Evolutionary conservation across 1,140 invertebrate genomes (phyloP), one percentile per base, ranked within the genome.

Genomic region (Bombus difficillimus): DNA sequence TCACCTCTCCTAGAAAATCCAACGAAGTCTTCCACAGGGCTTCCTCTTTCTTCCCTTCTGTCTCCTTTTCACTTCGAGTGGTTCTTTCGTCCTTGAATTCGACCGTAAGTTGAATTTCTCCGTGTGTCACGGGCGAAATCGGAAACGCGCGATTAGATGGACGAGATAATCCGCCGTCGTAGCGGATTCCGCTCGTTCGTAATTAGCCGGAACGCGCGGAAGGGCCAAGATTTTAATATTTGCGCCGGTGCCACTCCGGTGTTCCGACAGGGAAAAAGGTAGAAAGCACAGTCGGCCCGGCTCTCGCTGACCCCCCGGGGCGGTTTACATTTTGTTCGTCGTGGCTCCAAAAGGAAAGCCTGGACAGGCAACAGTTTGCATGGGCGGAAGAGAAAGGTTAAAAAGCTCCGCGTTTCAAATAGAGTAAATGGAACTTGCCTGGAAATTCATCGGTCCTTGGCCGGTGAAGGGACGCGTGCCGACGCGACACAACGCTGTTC

Each of bases 401-500:
- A 34, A 53, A 75, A 34, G 3, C 28, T 34, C 2, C 3, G 18
- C 10, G 32, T 25, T 32, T 72, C 9, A 34, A 69, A 78, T 18
- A 34, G 8, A n/a, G 28, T 13, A 32, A 41, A 28, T 28, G 41
- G 15, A 59, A 18, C 3, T n/a, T 8, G 73, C 1, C 10, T 34
- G 1, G 34, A 64, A 80, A 85, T 71, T 73, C 28, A 41, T 34
- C 13, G 68, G 25, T 32, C 43, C 37, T 62, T 25, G 13, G 22
- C 2, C 12, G 10, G 57, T 32, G 57, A 18, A 25, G 28, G 43
- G 43, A 28, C 25, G 43, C 32, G 69, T 41, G 66, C 3, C 53
- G 84, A 25, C 28, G 6, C 53, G 59, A 66, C 22, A 22, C 18
- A 64, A 72, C 47, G n/a, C 25, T 74, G 86, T 87, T 71, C 79